Conservation (phyloP, 2,113 vertebrate genomes). For the Gopherus flavomarginatus region DNA sequence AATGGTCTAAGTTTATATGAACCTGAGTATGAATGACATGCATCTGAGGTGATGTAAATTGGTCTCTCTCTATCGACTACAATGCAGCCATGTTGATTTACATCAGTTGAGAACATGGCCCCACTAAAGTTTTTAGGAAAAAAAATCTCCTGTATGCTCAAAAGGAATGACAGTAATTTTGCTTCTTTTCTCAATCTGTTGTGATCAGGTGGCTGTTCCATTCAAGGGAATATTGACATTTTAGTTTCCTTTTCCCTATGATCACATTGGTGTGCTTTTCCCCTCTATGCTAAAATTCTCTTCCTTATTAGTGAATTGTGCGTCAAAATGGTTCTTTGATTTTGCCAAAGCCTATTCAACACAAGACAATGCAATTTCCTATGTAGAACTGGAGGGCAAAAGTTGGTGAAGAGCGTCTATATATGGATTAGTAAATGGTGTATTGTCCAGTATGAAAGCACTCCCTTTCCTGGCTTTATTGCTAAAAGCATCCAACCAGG, state of each 20-base stretch:
- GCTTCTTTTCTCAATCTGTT: accelerated
- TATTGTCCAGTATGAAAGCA: neutral
- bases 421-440: neutral
- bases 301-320: accelerated
- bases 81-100: neutral
- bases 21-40: neutral
- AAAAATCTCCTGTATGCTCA: neutral
- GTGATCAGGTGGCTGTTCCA: accelerated
- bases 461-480: neutral
- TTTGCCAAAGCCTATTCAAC: neutral
- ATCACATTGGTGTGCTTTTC: neutral
- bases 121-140: neutral
- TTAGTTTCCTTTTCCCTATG: neutral
- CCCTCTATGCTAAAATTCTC: neutral
- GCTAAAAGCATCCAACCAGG: neutral
- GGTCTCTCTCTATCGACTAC: neutral
- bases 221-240: neutral
- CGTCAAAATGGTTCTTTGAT: accelerated
- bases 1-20: neutral
- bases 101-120: neutral
- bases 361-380: accelerated
- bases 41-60: neutral
- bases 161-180: neutral
- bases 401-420: neutral
- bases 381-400: neutral